phyloP scores from a whole-genome alignment of 2,113 vertebrate genomes.

The Ceyx melanurus region DNA sequence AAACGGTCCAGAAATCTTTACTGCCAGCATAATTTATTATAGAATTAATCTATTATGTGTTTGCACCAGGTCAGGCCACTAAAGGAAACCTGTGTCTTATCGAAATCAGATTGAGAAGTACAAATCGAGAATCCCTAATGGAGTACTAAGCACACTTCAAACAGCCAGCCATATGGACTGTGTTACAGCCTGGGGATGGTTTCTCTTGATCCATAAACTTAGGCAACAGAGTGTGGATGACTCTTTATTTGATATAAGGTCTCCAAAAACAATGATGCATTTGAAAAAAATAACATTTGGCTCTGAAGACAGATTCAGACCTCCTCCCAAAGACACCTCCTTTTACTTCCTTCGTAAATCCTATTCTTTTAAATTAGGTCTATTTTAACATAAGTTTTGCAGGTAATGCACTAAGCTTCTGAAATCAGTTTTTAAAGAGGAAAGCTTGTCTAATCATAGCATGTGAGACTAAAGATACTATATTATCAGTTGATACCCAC shows the following conservation, averaged over 20 bases:
- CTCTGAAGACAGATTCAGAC: not conserved
- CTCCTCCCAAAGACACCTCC: not conserved
- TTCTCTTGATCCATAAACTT: conserved; percentile 70
- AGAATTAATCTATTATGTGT: conserved; percentile 76
- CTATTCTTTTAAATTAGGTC: not conserved
- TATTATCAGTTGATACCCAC: not conserved
- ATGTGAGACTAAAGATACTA: conserved; percentile 28
- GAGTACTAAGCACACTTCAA: conserved; percentile 81
- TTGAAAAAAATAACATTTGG: not conserved
- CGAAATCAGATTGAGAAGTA: conserved; percentile 78
- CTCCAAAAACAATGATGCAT: conserved; percentile 39
- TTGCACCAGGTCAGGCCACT: conserved; percentile 71
- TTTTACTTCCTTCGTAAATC: not conserved
- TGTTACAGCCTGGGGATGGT: conserved; percentile 74
- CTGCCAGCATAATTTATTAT: conserved; percentile 76
- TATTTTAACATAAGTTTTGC: conserved; percentile 10
- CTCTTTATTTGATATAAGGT: conserved; percentile 38
- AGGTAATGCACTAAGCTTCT: conserved; percentile 4
- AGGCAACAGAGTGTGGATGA: conserved; percentile 20
- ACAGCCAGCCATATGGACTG: conserved; percentile 79
- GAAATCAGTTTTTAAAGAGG: conserved; percentile 24
- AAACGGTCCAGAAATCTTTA: conserved; percentile 76
- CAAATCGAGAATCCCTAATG: conserved; percentile 75
- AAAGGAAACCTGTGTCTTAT: conserved; percentile 75
- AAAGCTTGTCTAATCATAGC: conserved; percentile 4